A percentile compares a stretch with the other conserved stretches of the same genome.
These are phyloP conservation scores for Periophthalmodon schlosseri DNA, from an alignment of 2,113 vertebrate species.

Conservation along the genomic window DNA sequence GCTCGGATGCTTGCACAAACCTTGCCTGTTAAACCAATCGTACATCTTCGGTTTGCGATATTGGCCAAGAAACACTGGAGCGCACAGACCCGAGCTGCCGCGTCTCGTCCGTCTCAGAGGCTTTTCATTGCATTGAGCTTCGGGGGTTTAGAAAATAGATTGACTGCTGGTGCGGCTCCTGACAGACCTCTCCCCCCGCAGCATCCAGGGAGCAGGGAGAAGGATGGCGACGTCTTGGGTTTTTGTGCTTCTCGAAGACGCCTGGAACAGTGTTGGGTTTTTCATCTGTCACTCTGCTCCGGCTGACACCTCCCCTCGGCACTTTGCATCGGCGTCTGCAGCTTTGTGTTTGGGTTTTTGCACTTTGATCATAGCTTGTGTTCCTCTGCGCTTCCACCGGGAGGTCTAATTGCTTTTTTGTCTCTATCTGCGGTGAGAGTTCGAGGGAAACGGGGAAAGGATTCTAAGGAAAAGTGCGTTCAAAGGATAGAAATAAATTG, in stretches of 20 bases:
- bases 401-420: slow-evolving; percentile 43
- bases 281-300: slow-evolving; percentile 50
- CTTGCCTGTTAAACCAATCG: slow-evolving; percentile 30
- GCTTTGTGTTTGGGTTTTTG: slow-evolving; percentile 15
- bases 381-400: slow-evolving; percentile 35
- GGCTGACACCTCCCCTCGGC: slow-evolving; percentile 48
- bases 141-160: slow-evolving; percentile 52
- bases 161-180: slow-evolving; percentile 46
- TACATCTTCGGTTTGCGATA: slow-evolving; percentile 3
- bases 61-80: slow-evolving; percentile 5
- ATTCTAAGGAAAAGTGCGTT: neutral
- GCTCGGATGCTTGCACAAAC: neutral
- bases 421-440: slow-evolving; percentile 10
- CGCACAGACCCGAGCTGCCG: slow-evolving; percentile 24
- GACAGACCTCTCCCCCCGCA: slow-evolving; percentile 53
- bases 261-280: slow-evolving; percentile 42
- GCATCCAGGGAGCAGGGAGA: slow-evolving; percentile 35
- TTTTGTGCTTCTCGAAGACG: slow-evolving; percentile 39
- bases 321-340: slow-evolving; percentile 14
- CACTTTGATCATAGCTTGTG: slow-evolving; percentile 55
- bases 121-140: slow-evolving; percentile 44
- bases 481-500: neutral
- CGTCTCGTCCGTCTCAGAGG: slow-evolving; percentile 34
- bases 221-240: slow-evolving; percentile 46
- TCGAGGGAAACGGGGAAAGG: neutral